A percentile compares a stretch with the other conserved stretches of the same genome.
phyloP scores from a whole-genome alignment of 2,888 invertebrate genomes.

The Lepidocyrtinus sp. region DNA sequence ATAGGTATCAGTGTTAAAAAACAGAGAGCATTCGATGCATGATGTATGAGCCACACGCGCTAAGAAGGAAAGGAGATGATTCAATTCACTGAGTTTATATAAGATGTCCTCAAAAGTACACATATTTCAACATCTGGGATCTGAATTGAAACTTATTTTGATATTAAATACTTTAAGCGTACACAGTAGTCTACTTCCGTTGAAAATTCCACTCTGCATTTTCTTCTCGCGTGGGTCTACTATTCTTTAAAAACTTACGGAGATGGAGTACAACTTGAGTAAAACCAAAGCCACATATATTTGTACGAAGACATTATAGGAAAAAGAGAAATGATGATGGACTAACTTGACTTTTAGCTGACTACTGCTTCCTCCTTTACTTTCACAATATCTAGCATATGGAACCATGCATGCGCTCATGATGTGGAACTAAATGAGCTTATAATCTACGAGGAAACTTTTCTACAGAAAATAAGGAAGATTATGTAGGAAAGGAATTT shows the following conservation, averaged over 20 bases:
- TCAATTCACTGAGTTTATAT: not conserved
- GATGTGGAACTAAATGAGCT: constrained; percentile 46
- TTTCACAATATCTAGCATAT: constrained; percentile 20
- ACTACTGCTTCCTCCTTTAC: not conserved
- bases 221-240: too few species aligned
- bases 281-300: too few species aligned
- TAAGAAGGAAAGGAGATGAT: not conserved
- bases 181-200: too few species aligned
- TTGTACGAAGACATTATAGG: too few species aligned
- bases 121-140: constrained; percentile 33
- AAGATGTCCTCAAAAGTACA: constrained; percentile 24
- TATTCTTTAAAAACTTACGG: too few species aligned
- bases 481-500: constrained; percentile 20
- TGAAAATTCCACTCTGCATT: too few species aligned
- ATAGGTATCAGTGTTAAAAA: not conserved
- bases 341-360: constrained; percentile 34
- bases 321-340: constrained; percentile 38
- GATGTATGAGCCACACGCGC: constrained; percentile 13
- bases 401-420: constrained; percentile 37
- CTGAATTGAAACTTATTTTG: too few species aligned
- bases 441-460: constrained; percentile 39
- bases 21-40: not conserved
- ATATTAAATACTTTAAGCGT: too few species aligned
- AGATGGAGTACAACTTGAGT: too few species aligned
- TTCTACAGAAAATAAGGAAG: constrained; percentile 3